Base-by-base conservation (phyloP, 2,888 invertebrate species). In the Thecocarcelia acutangulata region DNA sequence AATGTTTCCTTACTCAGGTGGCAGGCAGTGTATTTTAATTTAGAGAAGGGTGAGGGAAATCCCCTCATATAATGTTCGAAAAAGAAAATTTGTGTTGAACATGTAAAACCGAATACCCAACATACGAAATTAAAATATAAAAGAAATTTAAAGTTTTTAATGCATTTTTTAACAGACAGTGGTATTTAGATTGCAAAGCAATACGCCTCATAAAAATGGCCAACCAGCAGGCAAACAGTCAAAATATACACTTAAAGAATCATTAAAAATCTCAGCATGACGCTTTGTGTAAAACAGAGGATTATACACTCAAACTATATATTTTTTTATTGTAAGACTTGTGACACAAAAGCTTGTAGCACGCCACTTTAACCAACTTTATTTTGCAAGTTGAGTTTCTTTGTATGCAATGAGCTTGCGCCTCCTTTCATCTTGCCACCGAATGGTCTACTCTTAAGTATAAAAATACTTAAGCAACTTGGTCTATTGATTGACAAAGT, bases 401-500 rank as follows among this genome's bases (percentile, higher is more conserved):
- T 46, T 21, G 19, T 21, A 28, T 42, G 1, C 44, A 63, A n/a
- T n/a, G n/a, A n/a, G n/a, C n/a, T n/a, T n/a, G n/a, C n/a, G n/a
- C n/a, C n/a, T 63, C 37, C 17, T 1, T 24, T 5, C 21, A 15
- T 66, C 11, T 11, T 17, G 1, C 33, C 17, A 21, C 37, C 37
- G 21, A 64, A 46, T 54, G 17, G 40, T 24, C 64, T 64, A 13
- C 13, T 17, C 52, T 52, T 52, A 58, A n/a, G 56, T 58, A 44
- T 42, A 13, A 46, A 81, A 54, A 28, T 48, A 54, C 42, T 46
- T 52, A 59, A 33, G 46, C 66, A 64, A 72, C 54, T 52, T 42
- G 50, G 11, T 58, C 42, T 72, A 68, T 46, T 82, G 82, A 82
- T 82, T 82, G 78, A 82, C 82, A 74, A 82, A 82, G 77, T 78